A percentile compares a stretch with the other conserved stretches of the same genome.
These are phyloP conservation scores for Mimachlamys varia DNA, from an alignment of 2,888 invertebrate genomes.

Conservation along the genomic window DNA sequence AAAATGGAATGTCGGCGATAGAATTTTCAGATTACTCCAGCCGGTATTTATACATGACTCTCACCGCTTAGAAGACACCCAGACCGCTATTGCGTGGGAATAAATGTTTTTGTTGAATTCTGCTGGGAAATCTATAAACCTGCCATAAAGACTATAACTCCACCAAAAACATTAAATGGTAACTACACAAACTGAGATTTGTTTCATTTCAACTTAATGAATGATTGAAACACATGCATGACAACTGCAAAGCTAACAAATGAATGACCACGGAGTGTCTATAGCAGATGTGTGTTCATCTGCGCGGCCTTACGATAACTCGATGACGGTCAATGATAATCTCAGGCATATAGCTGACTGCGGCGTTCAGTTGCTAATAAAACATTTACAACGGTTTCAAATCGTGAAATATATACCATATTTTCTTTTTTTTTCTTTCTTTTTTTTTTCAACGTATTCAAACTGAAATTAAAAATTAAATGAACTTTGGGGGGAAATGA, in stretches of 20 bases:
- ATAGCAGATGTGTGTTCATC: not conserved
- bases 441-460: no score
- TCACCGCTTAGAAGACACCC: not conserved
- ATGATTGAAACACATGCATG: constrained; percentile 11
- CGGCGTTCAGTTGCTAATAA: not conserved
- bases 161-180: not conserved
- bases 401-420: not conserved
- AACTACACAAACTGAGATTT: not conserved
- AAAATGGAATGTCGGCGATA: constrained; percentile 5
- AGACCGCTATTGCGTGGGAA: not conserved
- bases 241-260: not conserved
- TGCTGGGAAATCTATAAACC: constrained; percentile 9
- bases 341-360: not conserved
- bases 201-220: constrained; percentile 10
- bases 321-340: not conserved
- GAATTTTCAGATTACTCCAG: not conserved
- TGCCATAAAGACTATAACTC: constrained; percentile 27
- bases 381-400: not conserved
- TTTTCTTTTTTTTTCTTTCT: no score
- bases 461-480: not conserved
- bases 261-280: not conserved
- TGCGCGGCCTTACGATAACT: not conserved
- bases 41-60: not conserved
- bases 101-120: not conserved
- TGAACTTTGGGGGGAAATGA: not conserved